Percentiles rank a stretch among this genome's conserved stretches.
These are phyloP conservation scores for Salvelinus sp. DNA, from an alignment of 2,113 vertebrate species.

Conservation along the genomic window DNA sequence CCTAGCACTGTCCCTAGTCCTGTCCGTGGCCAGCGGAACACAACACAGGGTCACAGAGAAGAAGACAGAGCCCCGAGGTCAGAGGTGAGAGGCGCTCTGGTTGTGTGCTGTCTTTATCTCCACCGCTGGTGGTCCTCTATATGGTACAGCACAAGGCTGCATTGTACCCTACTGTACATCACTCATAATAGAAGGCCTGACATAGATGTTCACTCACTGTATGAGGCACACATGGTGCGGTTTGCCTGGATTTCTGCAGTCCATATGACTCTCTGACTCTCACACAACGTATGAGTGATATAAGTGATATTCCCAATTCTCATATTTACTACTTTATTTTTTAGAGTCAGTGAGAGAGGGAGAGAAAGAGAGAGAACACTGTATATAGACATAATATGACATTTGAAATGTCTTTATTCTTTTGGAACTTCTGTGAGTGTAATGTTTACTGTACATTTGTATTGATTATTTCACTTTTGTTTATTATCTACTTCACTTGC, in stretches of 20 bases:
- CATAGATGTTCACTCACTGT: not conserved
- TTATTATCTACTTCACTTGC: too few species aligned
- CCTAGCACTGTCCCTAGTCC: not conserved
- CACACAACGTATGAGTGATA: not conserved
- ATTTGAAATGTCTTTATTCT: too few species aligned
- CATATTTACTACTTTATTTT: too few species aligned
- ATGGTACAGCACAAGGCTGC: constrained; percentile 35
- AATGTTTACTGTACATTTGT: too few species aligned
- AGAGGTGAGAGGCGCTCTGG: constrained; percentile 36
- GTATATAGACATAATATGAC: too few species aligned
- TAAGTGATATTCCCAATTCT: not conserved
- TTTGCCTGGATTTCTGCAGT: constrained; percentile 27
- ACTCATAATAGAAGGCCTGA: constrained; percentile 16
- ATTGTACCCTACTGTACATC: constrained; percentile 30
- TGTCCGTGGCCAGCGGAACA: not conserved
- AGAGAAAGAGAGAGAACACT: too few species aligned
- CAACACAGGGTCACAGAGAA: not conserved
- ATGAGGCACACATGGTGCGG: not conserved
- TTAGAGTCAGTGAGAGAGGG: too few species aligned
- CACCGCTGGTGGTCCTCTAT: constrained; percentile 60
- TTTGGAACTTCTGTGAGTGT: too few species aligned
- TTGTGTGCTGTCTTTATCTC: constrained; percentile 8
- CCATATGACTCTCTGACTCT: not conserved
- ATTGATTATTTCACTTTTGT: too few species aligned
- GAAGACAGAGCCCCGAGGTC: constrained; percentile 31